phyloP scores from a whole-genome alignment of 2,797 vertebrate species.

The Enteromius thamalakanensis region DNA sequence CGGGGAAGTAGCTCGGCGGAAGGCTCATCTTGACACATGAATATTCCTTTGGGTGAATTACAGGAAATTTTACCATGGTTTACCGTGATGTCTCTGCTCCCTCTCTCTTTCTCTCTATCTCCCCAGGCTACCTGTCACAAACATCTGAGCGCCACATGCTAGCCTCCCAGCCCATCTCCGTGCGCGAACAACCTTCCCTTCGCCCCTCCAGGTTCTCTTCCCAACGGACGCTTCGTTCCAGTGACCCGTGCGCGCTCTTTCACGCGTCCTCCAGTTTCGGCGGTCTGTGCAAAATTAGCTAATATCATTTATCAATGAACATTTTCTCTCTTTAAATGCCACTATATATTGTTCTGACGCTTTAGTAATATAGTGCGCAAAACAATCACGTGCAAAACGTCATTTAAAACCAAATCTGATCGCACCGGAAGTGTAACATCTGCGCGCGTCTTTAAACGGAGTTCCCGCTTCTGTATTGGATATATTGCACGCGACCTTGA shows the following conservation, averaged over 20 bases:
- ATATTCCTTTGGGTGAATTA: slow-evolving; percentile 23
- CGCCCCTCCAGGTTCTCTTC: slow-evolving; percentile 20
- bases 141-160: slow-evolving; percentile 77
- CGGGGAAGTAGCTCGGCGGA: background rate
- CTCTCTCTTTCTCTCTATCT: slow-evolving; percentile 32
- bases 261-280: slow-evolving; percentile 67
- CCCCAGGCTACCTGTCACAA: slow-evolving; percentile 67
- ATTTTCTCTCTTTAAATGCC: background rate
- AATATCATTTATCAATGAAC: background rate
- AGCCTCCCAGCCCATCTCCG: slow-evolving; percentile 57
- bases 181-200: slow-evolving; percentile 9
- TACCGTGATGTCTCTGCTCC: slow-evolving; percentile 2
- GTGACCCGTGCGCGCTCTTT: slow-evolving; percentile 75
- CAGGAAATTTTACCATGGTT: slow-evolving; percentile 24
- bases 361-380: background rate
- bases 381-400: background rate
- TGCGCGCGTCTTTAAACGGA: slow-evolving; percentile 67
- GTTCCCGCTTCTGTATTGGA: slow-evolving; percentile 70
- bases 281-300: background rate
- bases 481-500: slow-evolving; percentile 68
- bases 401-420: background rate
- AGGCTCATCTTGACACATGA: slow-evolving; percentile 23
- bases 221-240: slow-evolving; percentile 5
- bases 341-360: background rate
- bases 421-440: slow-evolving; percentile 65